A percentile compares a stretch with the other conserved stretches of the same genome.
Conservation (phyloP, 1,140 invertebrate genomes). For the Panonychus citri region DNA sequence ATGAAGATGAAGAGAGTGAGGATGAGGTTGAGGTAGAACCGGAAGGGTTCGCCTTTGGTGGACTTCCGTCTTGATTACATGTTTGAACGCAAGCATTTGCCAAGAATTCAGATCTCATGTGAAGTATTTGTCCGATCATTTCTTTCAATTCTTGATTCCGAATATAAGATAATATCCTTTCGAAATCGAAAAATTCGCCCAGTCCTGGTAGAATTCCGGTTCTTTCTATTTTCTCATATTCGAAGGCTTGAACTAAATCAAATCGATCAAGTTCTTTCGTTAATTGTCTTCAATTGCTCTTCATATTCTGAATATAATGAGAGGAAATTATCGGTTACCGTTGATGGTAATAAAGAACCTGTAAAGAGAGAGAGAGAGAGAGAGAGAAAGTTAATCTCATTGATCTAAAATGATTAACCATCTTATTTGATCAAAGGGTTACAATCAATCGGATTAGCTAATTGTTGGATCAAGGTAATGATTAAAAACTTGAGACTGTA, state of each 20-base stretch:
- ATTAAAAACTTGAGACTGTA: no score
- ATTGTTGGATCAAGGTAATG: no score
- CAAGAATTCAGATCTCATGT: background rate
- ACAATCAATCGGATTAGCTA: no score
- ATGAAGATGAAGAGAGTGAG: no score
- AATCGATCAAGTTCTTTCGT: slow-evolving; percentile 87
- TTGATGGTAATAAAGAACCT: background rate
- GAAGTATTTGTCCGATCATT: background rate
- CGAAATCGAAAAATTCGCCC: slow-evolving; percentile 70
- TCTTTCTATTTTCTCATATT: slow-evolving; percentile 52
- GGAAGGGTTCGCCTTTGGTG: no score
- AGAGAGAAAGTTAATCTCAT: background rate
- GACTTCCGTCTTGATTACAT: background rate
- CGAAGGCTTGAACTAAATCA: slow-evolving; percentile 85
- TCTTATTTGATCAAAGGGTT: no score
- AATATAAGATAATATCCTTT: background rate
- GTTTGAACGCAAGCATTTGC: background rate
- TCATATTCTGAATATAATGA: slow-evolving; percentile 62
- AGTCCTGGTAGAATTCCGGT: slow-evolving; percentile 39
- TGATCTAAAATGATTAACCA: no score
- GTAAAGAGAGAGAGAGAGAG: no score
- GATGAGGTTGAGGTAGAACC: no score
- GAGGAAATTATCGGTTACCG: background rate
- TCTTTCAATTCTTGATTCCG: background rate
- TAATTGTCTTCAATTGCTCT: slow-evolving; percentile 53